Percentiles rank a stretch among this genome's conserved stretches.
Conservation (phyloP, 2,113 vertebrate genomes). For the Triplophysa rosa region DNA sequence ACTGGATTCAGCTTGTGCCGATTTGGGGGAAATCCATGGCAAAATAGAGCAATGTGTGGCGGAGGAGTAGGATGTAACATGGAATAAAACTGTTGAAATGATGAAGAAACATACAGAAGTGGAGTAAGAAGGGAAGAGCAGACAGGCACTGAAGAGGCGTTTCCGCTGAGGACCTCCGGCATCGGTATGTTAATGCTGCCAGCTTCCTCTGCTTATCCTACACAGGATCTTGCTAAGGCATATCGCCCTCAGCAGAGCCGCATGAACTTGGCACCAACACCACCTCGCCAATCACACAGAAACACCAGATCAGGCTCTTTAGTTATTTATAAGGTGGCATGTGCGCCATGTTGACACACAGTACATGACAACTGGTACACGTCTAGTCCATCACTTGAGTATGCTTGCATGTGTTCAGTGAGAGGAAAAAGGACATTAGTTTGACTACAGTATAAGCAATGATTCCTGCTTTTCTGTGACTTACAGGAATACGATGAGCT, state of each 20-base stretch:
- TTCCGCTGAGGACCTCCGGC: slow-evolving; percentile 72
- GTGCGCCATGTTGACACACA: slow-evolving; percentile 68
- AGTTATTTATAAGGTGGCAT: slow-evolving; percentile 74
- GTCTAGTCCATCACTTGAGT: slow-evolving; percentile 45
- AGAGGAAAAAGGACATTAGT: no score
- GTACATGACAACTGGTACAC: slow-evolving; percentile 74
- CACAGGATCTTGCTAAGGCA: slow-evolving; percentile 83
- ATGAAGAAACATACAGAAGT: slow-evolving; percentile 49
- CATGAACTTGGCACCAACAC: slow-evolving; percentile 57
- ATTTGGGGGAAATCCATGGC: slow-evolving; percentile 35
- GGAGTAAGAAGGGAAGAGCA: slow-evolving; percentile 64
- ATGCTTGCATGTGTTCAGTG: background rate
- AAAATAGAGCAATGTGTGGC: slow-evolving; percentile 32
- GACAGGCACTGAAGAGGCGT: slow-evolving; percentile 56
- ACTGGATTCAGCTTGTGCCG: slow-evolving; percentile 13
- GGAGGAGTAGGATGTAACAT: slow-evolving; percentile 54
- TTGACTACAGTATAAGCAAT: no score
- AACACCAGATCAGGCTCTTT: slow-evolving; percentile 63
- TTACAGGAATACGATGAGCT: no score
- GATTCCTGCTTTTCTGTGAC: no score
- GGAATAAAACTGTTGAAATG: slow-evolving; percentile 24
- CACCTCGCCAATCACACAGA: slow-evolving; percentile 33
- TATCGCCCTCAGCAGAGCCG: slow-evolving; percentile 77
- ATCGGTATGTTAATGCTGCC: slow-evolving; percentile 78
- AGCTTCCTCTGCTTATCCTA: slow-evolving; percentile 78